Base-by-base conservation (phyloP, 2,888 invertebrate genomes). In the Troglohyphantes excavatus region DNA sequence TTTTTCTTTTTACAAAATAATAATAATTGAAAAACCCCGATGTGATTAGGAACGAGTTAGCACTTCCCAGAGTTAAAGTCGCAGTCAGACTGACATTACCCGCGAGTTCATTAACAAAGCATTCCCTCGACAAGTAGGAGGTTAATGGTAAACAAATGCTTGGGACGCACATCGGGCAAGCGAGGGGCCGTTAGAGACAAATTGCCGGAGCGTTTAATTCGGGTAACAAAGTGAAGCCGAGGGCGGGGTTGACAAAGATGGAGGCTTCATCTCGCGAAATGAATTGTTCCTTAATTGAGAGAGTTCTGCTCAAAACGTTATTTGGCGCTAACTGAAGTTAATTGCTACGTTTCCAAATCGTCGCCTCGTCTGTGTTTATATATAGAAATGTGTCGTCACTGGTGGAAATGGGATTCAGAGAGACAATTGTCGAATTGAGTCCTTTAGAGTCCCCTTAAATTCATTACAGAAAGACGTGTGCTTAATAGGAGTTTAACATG, bases 221-320 rank as follows among this genome's bases (percentile, higher is more conserved):
- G 75, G 73, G 75, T 75, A 81, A 82, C 88, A 68, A 76, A 75
- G 68, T 19, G 82, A 61, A 85, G 75, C 17, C 5, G n/a, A 29
- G 68, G 0, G 43, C 27, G 29, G 33, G 46, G 65, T 67, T 82
- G 76, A 88, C 75, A 75, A 76, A 59, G 53, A 19, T 75, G 65
- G 67, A 39, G 63, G 29, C 68, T 19, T 59, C 68, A 46, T 70
- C 53, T 27, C 68, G 81, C 53, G 43, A 70, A 87, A 75, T 88
- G 87, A 81, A 88, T 81, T 81, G 81, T 61, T 67, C 65, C 75
- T 88, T 88, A 88, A 82, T 82, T 88, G 68, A 27, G 73, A 65
- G 81, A 26, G 13, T 59, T 27, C 53, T 26, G 27, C 61, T n/a
- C 23, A 61, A 53, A 53, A 53, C 17, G 13, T 13, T 53, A 53